Conservation (phyloP, 2,888 invertebrate genomes). For the Aplocera efformata region DNA sequence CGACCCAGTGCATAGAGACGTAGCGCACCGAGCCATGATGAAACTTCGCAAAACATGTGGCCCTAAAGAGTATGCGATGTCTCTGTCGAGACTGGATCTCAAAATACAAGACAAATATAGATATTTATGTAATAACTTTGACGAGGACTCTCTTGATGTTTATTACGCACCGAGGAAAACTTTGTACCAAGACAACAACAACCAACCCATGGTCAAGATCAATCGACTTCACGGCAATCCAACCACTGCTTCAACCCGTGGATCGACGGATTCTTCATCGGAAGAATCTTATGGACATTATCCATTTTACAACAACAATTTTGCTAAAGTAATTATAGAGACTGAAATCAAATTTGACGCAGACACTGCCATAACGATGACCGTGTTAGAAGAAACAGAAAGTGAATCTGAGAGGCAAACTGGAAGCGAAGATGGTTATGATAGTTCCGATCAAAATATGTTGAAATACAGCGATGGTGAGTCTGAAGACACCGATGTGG, state of each 20-base stretch:
- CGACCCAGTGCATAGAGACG: slow-evolving; percentile 81
- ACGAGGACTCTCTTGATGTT: slow-evolving; percentile 72
- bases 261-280: slow-evolving; percentile 76
- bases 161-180: slow-evolving; percentile 66
- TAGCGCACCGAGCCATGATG: slow-evolving; percentile 84
- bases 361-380: slow-evolving; percentile 91
- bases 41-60: slow-evolving; percentile 86
- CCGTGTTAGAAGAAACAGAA: slow-evolving; percentile 87
- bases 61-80: slow-evolving; percentile 81
- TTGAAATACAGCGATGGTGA: slow-evolving; percentile 83
- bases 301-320: slow-evolving; percentile 64
- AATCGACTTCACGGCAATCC: slow-evolving; percentile 59
- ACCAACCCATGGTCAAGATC: slow-evolving; percentile 56
- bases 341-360: slow-evolving; percentile 91
- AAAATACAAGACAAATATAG: slow-evolving; percentile 77
- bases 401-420: slow-evolving; percentile 68
- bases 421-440: slow-evolving; percentile 67
- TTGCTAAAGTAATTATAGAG: slow-evolving; percentile 87
- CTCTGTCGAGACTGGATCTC: slow-evolving; percentile 64
- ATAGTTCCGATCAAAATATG: slow-evolving; percentile 72
- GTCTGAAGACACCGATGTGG: slow-evolving; percentile 78
- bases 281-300: slow-evolving; percentile 78
- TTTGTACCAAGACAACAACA: slow-evolving; percentile 43
- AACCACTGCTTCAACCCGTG: slow-evolving; percentile 47
- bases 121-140: slow-evolving; percentile 63